phyloP scores from a whole-genome alignment of 2,113 vertebrate genomes.

The Gallinago undulata region DNA sequence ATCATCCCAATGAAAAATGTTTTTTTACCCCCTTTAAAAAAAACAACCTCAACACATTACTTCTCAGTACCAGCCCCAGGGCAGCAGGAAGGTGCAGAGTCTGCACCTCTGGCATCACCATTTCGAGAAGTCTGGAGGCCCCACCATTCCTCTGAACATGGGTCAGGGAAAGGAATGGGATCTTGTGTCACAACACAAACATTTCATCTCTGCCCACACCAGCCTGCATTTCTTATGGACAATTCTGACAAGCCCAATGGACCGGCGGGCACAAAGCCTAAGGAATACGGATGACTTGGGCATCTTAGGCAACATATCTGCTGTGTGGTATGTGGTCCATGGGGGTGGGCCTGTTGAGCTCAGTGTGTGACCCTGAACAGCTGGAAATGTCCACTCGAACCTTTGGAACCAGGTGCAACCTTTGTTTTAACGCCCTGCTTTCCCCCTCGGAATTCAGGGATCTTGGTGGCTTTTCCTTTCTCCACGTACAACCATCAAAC shows the following conservation, averaged over 20 bases:
- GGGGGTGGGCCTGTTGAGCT: neutral
- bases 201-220: neutral
- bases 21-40: neutral
- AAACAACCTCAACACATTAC: neutral
- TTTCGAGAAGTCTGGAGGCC: neutral
- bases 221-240: neutral
- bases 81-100: neutral
- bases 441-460: neutral
- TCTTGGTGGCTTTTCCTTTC: neutral
- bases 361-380: rapidly evolving
- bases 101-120: neutral
- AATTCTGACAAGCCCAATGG: neutral
- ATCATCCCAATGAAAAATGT: neutral
- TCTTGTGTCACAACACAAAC: neutral
- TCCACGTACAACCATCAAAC: neutral
- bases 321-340: rapidly evolving
- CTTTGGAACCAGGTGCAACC: neutral
- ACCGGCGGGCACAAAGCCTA: neutral
- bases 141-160: neutral
- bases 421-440: neutral
- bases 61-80: neutral
- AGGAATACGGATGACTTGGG: neutral
- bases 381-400: neutral
- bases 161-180: neutral
- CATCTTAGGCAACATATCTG: neutral